Evolutionary conservation across 2,888 invertebrate species (phyloP).

Genomic region (Digitonthophagus gazella): DNA sequence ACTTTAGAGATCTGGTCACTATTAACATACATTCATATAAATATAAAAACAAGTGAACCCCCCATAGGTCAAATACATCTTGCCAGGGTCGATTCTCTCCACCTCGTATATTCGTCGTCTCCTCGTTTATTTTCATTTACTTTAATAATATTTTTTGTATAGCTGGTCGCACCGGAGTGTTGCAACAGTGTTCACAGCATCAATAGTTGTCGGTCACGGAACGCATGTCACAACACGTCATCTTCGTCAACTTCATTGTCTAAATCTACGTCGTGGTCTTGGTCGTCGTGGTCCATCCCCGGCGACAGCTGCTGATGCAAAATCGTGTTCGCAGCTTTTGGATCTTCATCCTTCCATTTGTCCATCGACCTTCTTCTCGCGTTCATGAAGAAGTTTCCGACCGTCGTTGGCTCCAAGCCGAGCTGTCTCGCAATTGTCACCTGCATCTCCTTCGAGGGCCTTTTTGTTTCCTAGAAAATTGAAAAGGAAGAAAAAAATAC

Average conservation of each 20-base stretch:
- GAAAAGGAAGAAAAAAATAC: not conserved
- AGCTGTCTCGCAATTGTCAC: constrained; percentile 97
- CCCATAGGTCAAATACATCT: constrained; percentile 34
- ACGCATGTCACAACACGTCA: constrained; percentile 58
- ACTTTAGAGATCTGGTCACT: constrained; percentile 16
- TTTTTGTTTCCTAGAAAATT: constrained; percentile 87
- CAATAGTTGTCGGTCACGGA: constrained; percentile 52
- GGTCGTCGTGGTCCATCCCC: constrained; percentile 50
- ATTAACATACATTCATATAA: constrained; percentile 3
- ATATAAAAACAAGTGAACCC: constrained; percentile 1
- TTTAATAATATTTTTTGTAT: not conserved
- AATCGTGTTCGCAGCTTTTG: constrained; percentile 54
- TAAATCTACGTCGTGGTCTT: constrained; percentile 51
- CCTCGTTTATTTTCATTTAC: not conserved
- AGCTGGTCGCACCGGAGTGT: not conserved
- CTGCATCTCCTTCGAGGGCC: constrained; percentile 99
- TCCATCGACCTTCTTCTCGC: constrained; percentile 97
- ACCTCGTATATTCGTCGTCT: not conserved
- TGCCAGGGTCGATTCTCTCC: constrained; percentile 39
- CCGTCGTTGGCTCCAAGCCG: constrained; percentile 95
- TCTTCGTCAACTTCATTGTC: constrained; percentile 59
- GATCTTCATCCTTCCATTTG: constrained; percentile 96
- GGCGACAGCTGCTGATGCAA: constrained; percentile 52
- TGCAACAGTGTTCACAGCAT: constrained; percentile 49
- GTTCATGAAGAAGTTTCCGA: constrained; percentile 99